A percentile compares a stretch with the other conserved stretches of the same genome.
These are phyloP conservation scores for Chiloscyllium plagiosum DNA, from an alignment of 2,113 vertebrate genomes.

Conservation along the genomic window DNA sequence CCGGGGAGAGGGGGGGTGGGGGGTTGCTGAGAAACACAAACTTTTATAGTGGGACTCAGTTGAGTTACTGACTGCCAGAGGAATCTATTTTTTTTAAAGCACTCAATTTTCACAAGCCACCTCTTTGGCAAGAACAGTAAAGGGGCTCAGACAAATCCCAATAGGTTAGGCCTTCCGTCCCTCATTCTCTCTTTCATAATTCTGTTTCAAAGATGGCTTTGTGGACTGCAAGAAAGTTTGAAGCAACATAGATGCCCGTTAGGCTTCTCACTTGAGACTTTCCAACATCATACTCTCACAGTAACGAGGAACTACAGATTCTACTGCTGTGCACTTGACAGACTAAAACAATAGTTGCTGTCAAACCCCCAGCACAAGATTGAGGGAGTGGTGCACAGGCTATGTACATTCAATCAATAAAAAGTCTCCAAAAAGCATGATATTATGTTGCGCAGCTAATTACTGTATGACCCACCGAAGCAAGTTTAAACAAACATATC, in stretches of 20 bases:
- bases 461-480: constrained; percentile 60
- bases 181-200: background rate
- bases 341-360: constrained; percentile 27
- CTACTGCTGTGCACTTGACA: constrained; percentile 13
- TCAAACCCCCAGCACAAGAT: constrained; percentile 35
- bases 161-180: background rate
- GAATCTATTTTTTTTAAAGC: background rate
- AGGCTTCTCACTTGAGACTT: background rate
- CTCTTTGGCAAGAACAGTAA: background rate
- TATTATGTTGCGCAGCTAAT: constrained; percentile 57
- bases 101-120: background rate
- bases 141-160: background rate
- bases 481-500: constrained; percentile 72
- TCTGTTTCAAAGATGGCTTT: background rate
- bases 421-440: constrained; percentile 48
- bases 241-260: background rate
- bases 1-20: background rate
- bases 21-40: background rate
- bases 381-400: constrained; percentile 39
- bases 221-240: background rate
- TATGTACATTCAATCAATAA: constrained; percentile 39
- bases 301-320: background rate
- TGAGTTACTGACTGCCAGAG: background rate
- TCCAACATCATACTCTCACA: background rate
- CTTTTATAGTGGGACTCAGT: background rate